A percentile compares a stretch with the other conserved stretches of the same genome.
These are phyloP conservation scores for Pemphredon lugubris DNA, from an alignment of 2,888 invertebrate species.

Conservation along the genomic window DNA sequence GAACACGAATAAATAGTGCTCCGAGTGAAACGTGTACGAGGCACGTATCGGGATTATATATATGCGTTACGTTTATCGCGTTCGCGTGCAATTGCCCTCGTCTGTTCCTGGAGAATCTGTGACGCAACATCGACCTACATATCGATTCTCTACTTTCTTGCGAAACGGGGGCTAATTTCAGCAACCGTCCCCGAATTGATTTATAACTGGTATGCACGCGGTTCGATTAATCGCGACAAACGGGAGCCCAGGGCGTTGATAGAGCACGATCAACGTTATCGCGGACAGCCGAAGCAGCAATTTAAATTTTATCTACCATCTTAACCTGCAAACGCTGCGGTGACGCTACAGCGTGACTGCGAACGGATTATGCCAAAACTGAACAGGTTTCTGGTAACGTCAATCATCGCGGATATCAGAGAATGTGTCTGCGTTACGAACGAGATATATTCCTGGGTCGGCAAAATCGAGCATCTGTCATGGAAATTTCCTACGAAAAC, in stretches of 20 bases:
- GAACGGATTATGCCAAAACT: slow-evolving; percentile 54
- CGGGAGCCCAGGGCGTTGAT: slow-evolving; percentile 14
- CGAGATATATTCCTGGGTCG: slow-evolving; percentile 63
- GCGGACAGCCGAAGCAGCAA: background rate
- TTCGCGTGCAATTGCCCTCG: too few species aligned
- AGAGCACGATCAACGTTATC: slow-evolving; percentile 1
- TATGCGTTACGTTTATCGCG: too few species aligned
- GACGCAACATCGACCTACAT: too few species aligned
- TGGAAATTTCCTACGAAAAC: slow-evolving; percentile 68
- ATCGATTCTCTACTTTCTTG: too few species aligned
- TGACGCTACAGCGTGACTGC: background rate
- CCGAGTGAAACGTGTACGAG: background rate
- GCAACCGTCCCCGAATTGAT: too few species aligned
- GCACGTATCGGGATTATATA: too few species aligned
- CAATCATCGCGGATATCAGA: slow-evolving; percentile 65
- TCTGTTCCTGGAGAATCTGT: too few species aligned
- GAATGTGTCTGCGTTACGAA: slow-evolving; percentile 61
- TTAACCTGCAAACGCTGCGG: slow-evolving; percentile 23
- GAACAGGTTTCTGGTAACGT: slow-evolving; percentile 63
- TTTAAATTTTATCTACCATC: slow-evolving; percentile 18
- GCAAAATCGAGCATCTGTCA: slow-evolving; percentile 64
- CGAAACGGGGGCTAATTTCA: too few species aligned
- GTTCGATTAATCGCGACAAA: background rate
- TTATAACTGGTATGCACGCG: too few species aligned
- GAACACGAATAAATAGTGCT: background rate